Base-by-base conservation (phyloP, 2,888 invertebrate species). In the Adelphocoris suturalis region DNA sequence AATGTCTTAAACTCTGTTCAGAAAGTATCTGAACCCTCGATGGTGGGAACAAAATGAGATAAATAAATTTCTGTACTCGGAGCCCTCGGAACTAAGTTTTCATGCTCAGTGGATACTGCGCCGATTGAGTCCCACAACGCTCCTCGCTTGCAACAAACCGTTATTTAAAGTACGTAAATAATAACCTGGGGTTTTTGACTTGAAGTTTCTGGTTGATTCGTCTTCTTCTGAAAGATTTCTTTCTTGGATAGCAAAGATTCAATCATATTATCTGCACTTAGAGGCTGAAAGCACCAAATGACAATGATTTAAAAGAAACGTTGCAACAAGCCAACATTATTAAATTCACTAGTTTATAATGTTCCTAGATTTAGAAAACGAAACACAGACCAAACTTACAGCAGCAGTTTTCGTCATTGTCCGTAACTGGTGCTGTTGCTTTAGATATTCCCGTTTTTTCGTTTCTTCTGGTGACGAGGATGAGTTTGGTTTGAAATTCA, bases 231-330 rank as follows among this genome's bases (percentile, higher is more conserved):
- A 80, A 92, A 92, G 78, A 91, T 92, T 89, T 92, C 92, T 84
- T 92, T 92, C 78, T 92, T 92, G 27, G 92, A 91, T 0, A 92
- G 90, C 55, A 92, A 89, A 86, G 91, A 91, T 85, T 92, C 92
- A 84, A 92, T 92, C 92, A 92, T 92, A 80, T 91, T 92, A 91
- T 92, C 92, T 55, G 92, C 92, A 91, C 91, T 92, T 61, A 92
- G 46, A 28, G 89, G 90, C 92, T 92, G 88, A 47, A 88, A 37
- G 52, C 37, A 37, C n/a, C n/a, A n/a, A n/a, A n/a, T n/a, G n/a
- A 37, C 37, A 37, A 37, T n/a, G n/a, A 37, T 37, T 37, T 7
- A 37, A 37, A 37, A 4, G 7, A 37, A 7, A 37, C n/a, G 7
- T 37, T 37, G 7, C 2, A 37, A 37, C 37, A 37, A 37, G 3